Conservation (phyloP, 2,113 vertebrate species). For the Nematolebias whitei region DNA sequence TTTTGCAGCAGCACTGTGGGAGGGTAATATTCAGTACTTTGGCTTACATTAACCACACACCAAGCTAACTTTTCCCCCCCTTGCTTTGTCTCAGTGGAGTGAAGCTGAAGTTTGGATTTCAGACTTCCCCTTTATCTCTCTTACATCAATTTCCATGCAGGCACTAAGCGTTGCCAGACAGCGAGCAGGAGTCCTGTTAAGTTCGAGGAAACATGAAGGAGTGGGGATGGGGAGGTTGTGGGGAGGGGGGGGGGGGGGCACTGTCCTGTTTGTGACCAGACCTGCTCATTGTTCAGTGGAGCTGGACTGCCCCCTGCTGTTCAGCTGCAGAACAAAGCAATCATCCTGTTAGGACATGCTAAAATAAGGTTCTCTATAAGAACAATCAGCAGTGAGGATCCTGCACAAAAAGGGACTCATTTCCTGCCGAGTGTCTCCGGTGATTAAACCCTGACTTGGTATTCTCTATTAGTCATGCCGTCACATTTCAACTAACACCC, state of each 20-base stretch:
- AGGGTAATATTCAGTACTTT: constrained; percentile 78
- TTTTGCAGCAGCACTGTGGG: constrained; percentile 70
- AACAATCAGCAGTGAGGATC: constrained; percentile 7
- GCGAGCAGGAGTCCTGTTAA: constrained; percentile 74
- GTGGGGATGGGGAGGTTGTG: constrained; percentile 6
- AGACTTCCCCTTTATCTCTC: constrained; percentile 78
- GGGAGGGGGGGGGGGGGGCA: constrained; percentile 39
- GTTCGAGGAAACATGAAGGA: constrained; percentile 54
- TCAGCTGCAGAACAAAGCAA: constrained; percentile 28
- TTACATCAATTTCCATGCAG: constrained; percentile 78
- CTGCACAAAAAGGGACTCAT: constrained; percentile 33
- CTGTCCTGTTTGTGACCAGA: constrained; percentile 70
- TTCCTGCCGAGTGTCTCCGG: constrained; percentile 56
- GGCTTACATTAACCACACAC: constrained; percentile 80
- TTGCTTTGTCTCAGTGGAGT: constrained; percentile 76
- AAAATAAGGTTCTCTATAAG: constrained; percentile 11
- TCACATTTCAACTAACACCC: constrained; percentile 68
- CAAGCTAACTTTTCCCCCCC: constrained; percentile 69
- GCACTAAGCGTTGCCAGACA: constrained; percentile 80
- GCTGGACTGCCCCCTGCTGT: constrained; percentile 82
- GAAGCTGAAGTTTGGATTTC: constrained; percentile 79
- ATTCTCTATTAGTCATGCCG: constrained; percentile 65
- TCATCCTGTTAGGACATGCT: constrained; percentile 7
- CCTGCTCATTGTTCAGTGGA: constrained; percentile 59
- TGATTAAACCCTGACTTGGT: constrained; percentile 75